Base-by-base conservation (phyloP, 2,797 vertebrate species). In the Hippoglossus hippoglossus region DNA sequence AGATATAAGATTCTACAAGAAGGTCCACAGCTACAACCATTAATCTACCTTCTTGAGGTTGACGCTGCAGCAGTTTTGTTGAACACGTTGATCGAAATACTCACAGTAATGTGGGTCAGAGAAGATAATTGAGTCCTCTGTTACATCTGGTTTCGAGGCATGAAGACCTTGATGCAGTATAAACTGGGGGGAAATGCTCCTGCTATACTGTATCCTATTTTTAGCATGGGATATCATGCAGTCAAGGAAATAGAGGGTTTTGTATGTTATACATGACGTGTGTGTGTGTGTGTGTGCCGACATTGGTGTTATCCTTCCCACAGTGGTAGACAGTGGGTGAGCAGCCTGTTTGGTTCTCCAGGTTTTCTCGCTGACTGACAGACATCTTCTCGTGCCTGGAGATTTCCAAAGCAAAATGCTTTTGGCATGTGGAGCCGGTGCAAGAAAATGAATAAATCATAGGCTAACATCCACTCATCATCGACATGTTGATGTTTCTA, bases 371-470 rank as follows among this genome's bases (percentile, higher is more conserved):
- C 53, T 71, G 73, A 73, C 71, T 77, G 72, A 77, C 84, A 84
- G 47, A 76, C 53, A 46, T 65, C 60, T 51, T 85, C 63, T 75
- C 44, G 34, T 47, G 79, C 79, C 59, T 50, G 50, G 16, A 73
- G 82, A 79, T 63, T 59, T 52, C 64, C 54, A 69, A 71, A 84
- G 62, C 31, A 67, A 77, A 76, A 73, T 0, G 19, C 71, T 63
- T 53, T 65, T 75, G 72, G 66, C 68, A 71, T 81, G 61, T 77
- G 64, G 62, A 77, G 67, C 63, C 66, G 55, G 28, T 46, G 46
- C 57, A 72, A 58, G 31, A 68, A 71, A 55, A 83, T 76, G 19
- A 87, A 89, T 83, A 79, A 83, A 80, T 86, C 57, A 82, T 83
- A 58, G 72, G 50, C 47, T 70, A 75, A 85, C 75, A 73, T 71